Conservation (phyloP, 2,888 invertebrate species). For the Eulithis prunata region DNA sequence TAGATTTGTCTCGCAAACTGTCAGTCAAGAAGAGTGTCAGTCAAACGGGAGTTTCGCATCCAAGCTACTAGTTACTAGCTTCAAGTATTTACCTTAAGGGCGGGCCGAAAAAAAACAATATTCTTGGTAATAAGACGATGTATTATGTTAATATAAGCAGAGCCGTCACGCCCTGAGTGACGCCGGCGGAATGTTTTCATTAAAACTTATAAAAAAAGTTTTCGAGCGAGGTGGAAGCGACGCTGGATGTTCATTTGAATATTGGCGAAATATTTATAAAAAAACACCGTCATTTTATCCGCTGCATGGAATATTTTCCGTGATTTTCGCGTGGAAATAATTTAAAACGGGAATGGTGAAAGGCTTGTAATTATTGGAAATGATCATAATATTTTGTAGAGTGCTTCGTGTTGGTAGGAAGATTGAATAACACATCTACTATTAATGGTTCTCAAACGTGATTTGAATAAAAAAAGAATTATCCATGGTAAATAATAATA, state of each 20-base stretch:
- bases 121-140: slow-evolving; percentile 52
- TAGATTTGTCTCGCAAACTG: no score
- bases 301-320: slow-evolving; percentile 17
- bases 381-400: no score
- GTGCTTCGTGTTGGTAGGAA: no score
- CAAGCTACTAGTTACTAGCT: background rate
- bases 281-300: slow-evolving; percentile 17
- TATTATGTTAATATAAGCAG: slow-evolving; percentile 60
- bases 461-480: no score
- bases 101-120: slow-evolving; percentile 50
- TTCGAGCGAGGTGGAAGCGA: slow-evolving; percentile 34
- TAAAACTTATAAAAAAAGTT: slow-evolving; percentile 65
- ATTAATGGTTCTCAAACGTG: no score
- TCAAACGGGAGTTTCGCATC: slow-evolving; percentile 13
- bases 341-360: slow-evolving; percentile 1
- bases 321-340: background rate
- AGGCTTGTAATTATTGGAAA: background rate
- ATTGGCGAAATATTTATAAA: slow-evolving; percentile 30
- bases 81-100: slow-evolving; percentile 35
- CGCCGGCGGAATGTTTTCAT: slow-evolving; percentile 62
- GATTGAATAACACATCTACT: no score
- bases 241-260: slow-evolving; percentile 31
- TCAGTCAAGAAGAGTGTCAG: no score
- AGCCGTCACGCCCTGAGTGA: slow-evolving; percentile 47
- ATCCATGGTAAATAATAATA: no score